phyloP scores from a whole-genome alignment of 92 coral and sea anemone genomes.

The Parazoanthus darwini region DNA sequence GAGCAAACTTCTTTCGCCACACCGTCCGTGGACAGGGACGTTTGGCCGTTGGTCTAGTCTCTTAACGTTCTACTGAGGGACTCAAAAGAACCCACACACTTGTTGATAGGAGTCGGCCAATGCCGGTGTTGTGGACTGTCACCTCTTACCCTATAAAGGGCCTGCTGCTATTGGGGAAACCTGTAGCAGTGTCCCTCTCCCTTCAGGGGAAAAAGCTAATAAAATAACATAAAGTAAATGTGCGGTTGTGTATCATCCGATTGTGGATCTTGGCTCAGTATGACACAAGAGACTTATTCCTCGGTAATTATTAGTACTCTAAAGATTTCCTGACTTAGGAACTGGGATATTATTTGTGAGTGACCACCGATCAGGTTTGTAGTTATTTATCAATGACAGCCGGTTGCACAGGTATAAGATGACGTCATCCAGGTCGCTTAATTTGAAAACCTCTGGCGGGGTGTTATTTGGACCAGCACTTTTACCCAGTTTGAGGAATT shows the following conservation, averaged over 20 bases:
- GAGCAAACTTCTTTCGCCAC: too few species aligned
- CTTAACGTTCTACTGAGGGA: too few species aligned
- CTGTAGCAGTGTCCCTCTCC: too few species aligned
- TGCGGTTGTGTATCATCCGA: constrained; percentile 32
- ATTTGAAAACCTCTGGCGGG: neutral
- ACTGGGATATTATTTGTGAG: constrained; percentile 25
- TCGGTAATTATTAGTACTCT: constrained; percentile 39
- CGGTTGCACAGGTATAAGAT: constrained; percentile 3
- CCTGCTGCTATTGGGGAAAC: too few species aligned
- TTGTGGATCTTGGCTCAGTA: constrained; percentile 36
- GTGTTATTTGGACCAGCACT: neutral
- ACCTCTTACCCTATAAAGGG: too few species aligned
- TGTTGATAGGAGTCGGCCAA: too few species aligned
- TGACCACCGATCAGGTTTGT: constrained; percentile 51
- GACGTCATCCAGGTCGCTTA: neutral
- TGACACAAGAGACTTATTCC: constrained; percentile 36
- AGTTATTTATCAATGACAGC: constrained; percentile 31
- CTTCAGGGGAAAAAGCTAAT: too few species aligned
- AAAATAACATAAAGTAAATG: too few species aligned
- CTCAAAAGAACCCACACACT: too few species aligned
- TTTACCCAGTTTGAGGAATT: neutral
- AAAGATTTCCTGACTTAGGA: constrained; percentile 47
- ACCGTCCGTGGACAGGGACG: too few species aligned
- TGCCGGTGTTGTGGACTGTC: too few species aligned
- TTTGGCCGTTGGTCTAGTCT: too few species aligned